These are phyloP conservation scores for Sorex maritimensis DNA, from an alignment of 2,797 vertebrate genomes.

Conservation along the genomic window DNA sequence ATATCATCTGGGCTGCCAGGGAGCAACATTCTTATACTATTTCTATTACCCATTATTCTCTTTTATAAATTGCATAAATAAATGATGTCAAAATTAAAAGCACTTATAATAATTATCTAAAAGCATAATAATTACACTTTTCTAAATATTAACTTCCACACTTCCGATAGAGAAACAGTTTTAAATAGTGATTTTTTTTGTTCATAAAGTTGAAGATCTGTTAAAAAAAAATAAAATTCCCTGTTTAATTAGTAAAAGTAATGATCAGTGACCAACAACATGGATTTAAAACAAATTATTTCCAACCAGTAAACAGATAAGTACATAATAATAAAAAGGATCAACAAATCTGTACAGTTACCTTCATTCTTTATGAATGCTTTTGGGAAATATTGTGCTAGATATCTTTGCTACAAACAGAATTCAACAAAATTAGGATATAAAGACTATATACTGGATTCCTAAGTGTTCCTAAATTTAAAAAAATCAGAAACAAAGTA, in stretches of 20 bases:
- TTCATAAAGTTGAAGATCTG: background rate
- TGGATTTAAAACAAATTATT: conserved; percentile 26
- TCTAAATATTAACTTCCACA: conserved; percentile 31
- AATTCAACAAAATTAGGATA: conserved; percentile 13
- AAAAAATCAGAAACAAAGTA: conserved; percentile 4
- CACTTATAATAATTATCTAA: background rate
- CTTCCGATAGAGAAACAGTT: conserved; percentile 30
- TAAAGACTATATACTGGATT: conserved; percentile 21
- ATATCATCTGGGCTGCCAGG: too few species aligned
- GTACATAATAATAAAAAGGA: background rate
- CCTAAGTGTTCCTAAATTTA: conserved; percentile 34
- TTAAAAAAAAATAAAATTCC: conserved; percentile 15
- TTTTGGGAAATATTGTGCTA: conserved; percentile 40
- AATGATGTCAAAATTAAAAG: too few species aligned
- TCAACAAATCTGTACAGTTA: background rate
- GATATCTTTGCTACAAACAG: background rate
- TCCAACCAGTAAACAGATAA: background rate
- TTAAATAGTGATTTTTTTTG: conserved; percentile 10
- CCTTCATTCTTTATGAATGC: background rate
- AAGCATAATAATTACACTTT: conserved; percentile 27
- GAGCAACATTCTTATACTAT: too few species aligned
- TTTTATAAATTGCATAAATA: too few species aligned
- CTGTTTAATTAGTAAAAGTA: conserved; percentile 50
- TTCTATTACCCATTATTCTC: too few species aligned
- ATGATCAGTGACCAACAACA: background rate